These are phyloP conservation scores for Hestina assimilis DNA, from an alignment of 1,140 invertebrate species.

Conservation along the genomic window DNA sequence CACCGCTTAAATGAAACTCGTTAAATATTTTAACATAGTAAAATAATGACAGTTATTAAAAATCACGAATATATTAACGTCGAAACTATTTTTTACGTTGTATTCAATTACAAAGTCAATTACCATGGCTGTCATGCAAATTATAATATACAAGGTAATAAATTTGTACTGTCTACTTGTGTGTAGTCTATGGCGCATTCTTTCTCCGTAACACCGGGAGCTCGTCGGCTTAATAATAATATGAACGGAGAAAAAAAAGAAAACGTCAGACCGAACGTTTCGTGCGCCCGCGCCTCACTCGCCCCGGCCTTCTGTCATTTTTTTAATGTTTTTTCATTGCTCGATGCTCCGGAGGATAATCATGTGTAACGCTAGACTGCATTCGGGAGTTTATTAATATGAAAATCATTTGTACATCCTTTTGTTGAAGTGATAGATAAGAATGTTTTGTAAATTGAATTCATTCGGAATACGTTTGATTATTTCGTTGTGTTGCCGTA, in stretches of 20 bases:
- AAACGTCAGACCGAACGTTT: conserved; percentile 57
- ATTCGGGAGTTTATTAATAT: conserved; percentile 59
- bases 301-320: conserved; percentile 60
- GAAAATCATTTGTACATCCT: conserved; percentile 36
- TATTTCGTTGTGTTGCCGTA: conserved; percentile 11
- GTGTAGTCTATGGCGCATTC: conserved; percentile 66
- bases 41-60: not conserved
- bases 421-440: conserved; percentile 27
- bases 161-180: conserved; percentile 44
- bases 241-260: conserved; percentile 70
- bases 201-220: conserved; percentile 75
- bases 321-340: conserved; percentile 41
- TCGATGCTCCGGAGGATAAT: conserved; percentile 50
- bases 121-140: conserved; percentile 34
- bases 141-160: conserved; percentile 30
- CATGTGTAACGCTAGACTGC: conserved; percentile 68
- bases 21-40: not conserved
- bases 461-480: conserved; percentile 13
- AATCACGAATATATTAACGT: not conserved
- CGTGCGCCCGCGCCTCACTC: conserved; percentile 56
- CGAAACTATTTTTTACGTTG: conserved; percentile 23
- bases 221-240: conserved; percentile 70
- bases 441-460: conserved; percentile 22
- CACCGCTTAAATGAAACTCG: too few species aligned
- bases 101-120: conserved; percentile 36